Base-by-base conservation (phyloP, 1,140 invertebrate genomes). In the Drosophila neocordata region DNA sequence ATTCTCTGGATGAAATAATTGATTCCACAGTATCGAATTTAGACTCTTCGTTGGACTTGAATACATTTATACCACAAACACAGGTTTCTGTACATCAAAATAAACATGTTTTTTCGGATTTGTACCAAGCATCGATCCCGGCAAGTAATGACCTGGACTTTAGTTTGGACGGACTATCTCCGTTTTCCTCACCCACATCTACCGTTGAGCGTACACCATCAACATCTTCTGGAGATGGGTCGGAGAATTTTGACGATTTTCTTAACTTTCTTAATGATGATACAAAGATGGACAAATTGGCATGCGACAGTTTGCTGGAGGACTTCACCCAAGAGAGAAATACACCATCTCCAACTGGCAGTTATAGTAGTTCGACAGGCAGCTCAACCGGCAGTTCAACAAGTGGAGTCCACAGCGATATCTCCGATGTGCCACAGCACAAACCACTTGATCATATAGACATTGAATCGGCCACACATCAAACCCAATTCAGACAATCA, bases 261-360 rank as follows among this genome's bases (percentile, higher is more conserved):
- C 53, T 83, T 1, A 90, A 68, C 41, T 75, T 78, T 24, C 72
- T 83, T 22, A 77, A 76, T 31, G 69, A 69, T n/a, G 71, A 77
- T 20, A 74, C 70, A 4, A 73, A 82, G 64, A 72, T 73, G 13
- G 72, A 80, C n/a, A 73, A 75, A 38, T 15, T 79, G 38, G 66
- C 52, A 20, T 53, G 52, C 22, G 84, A 67, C 2, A 73, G 63
- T 60, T 41, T 70, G 24, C 37, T 65, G 38, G 66, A 69, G 13
- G 64, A 70, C 8, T 48, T 48, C 55, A 71, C 57, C 6, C 60
- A 65, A 41, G 51, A 82, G 38, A 74, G 89, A 1, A 67, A 78
- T 64, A 87, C 87, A 13, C 87, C 90, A 0, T 91, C 89, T n/a
- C 87, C 90, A 0, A 83, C 87, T 8, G 84, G 67, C 8, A 91